Evolutionary conservation across 2,888 invertebrate species (phyloP), one percentile per base, ranked within the genome.

Genomic region (Euphydryas editha): DNA sequence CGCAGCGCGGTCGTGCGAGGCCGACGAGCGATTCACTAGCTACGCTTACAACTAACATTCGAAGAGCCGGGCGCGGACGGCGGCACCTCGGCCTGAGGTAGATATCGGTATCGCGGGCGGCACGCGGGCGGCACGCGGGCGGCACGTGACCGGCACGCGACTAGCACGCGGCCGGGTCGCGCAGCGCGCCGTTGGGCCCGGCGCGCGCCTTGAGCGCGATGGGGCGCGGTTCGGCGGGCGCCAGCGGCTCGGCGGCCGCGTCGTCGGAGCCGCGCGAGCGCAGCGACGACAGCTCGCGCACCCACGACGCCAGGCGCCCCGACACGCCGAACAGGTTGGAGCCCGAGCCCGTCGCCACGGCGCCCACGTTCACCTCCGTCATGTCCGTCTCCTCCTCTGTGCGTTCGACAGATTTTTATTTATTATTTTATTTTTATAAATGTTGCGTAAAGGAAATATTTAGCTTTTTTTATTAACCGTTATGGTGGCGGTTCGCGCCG

Each of bases 311-410:
- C 54, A 92, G 87, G 8, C 92, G 89, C 8, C 92, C 92, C 73
- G 92, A 90, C 82, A 92, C 90, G 72, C 92, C 92, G 88, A 92
- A 92, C 84, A 92, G 84, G 81, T 92, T 90, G 49, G 92, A 90
- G 57, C 88, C 92, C 56, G 92, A 92, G 64, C 90, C 92, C 66
- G 87, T 88, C 69, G 88, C 92, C 76, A 90, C 90, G 37, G 92
- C 92, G 79, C 92, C 92, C 78, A 91, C 92, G 82, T 84, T 85
- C 83, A 92, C 87, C 78, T 86, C 90, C 68, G 84, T 79, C 79
- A 80, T 63, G 76, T 90, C 91, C 71, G 81, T 85, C 80, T 91
- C 91, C 75, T 92, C 92, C 62, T 90, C 91, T 87, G n/a, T n/a
- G 88, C 24, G 51, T 49, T 8, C 30, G 30, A 30, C 0, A 30